Evolutionary conservation across 2,113 vertebrate genomes (phyloP).

Genomic region (Trinectes maculatus): DNA sequence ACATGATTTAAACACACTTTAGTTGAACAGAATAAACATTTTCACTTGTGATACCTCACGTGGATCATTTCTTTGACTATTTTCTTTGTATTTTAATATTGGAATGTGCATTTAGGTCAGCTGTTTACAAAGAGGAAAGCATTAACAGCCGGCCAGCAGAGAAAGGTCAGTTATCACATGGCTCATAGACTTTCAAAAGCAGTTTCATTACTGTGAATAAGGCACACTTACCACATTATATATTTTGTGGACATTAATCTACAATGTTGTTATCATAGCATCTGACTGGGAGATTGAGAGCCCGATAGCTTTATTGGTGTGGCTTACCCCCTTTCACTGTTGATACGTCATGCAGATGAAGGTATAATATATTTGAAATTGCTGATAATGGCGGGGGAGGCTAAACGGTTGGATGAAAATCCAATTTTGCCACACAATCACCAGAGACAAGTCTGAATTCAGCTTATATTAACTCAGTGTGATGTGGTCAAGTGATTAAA

Average conservation of each 20-base stretch:
- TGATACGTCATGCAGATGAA: slow-evolving; percentile 44
- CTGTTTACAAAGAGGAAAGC: slow-evolving; percentile 32
- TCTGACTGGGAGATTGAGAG: slow-evolving; percentile 44
- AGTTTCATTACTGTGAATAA: slow-evolving; percentile 70
- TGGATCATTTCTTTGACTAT: neutral
- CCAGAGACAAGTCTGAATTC: slow-evolving; percentile 57
- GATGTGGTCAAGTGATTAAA: slow-evolving; percentile 66
- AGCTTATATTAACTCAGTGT: slow-evolving; percentile 54
- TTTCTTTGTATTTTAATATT: slow-evolving; percentile 31
- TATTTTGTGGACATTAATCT: slow-evolving; percentile 45
- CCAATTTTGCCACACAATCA: slow-evolving; percentile 74
- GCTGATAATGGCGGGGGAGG: slow-evolving; percentile 57
- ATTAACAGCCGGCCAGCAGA: slow-evolving; percentile 49
- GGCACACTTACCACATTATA: slow-evolving; percentile 55
- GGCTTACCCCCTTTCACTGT: slow-evolving; percentile 46
- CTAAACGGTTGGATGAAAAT: slow-evolving; percentile 71
- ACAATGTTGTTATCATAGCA: slow-evolving; percentile 43
- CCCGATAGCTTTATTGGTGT: slow-evolving; percentile 54
- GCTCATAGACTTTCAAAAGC: slow-evolving; percentile 69
- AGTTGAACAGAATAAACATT: neutral
- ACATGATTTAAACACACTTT: neutral
- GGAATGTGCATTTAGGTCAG: slow-evolving; percentile 56
- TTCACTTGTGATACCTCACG: neutral
- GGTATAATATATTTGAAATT: slow-evolving; percentile 65
- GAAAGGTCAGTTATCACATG: slow-evolving; percentile 76